phyloP scores from a whole-genome alignment of 2,113 vertebrate species.

The Dinomys branickii region DNA sequence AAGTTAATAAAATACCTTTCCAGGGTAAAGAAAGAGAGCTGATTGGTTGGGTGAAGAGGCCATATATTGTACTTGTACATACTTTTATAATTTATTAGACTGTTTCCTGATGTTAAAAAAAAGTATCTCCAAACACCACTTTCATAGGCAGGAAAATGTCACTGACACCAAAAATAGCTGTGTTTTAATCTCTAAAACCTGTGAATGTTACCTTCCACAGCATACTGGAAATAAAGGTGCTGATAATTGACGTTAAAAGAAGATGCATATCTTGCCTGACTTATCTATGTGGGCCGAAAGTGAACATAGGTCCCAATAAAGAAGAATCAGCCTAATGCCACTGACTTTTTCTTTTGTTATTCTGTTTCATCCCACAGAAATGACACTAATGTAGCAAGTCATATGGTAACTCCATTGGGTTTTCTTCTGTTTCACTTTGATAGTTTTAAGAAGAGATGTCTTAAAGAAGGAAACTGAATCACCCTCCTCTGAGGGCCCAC shows the following conservation, averaged over 20 bases:
- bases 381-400: not conserved
- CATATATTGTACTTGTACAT: not conserved
- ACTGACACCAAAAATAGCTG: not conserved
- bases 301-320: not conserved
- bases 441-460: not conserved
- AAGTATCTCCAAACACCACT: not conserved
- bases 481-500: not conserved
- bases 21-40: not conserved
- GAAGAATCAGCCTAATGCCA: not conserved
- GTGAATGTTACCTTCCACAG: not conserved
- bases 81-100: not conserved
- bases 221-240: not conserved
- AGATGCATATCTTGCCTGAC: too few relatives aligned
- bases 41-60: not conserved
- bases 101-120: not conserved
- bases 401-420: not conserved
- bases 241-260: not conserved
- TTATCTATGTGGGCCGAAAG: not conserved
- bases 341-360: not conserved
- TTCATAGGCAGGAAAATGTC: not conserved
- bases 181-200: not conserved
- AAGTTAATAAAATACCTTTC: not conserved
- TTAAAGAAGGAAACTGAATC: not conserved
- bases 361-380: not conserved
- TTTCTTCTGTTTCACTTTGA: not conserved